Evolutionary conservation across 2,888 invertebrate genomes (phyloP).

Genomic region (Chloroclysta siterata): DNA sequence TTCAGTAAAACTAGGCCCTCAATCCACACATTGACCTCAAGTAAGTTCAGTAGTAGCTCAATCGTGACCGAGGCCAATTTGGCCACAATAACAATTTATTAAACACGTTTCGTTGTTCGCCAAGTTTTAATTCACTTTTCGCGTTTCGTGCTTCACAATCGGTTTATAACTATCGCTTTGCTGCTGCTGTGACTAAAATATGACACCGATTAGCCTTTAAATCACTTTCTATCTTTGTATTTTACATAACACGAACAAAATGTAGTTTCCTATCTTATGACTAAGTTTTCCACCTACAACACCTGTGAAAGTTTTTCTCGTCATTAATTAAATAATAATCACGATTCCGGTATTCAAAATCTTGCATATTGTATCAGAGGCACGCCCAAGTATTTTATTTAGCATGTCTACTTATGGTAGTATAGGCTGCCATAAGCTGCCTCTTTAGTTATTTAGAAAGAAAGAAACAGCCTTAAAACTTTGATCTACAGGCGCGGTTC

Average conservation of each 20-base stretch:
- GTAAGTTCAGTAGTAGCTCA: conserved; percentile 33
- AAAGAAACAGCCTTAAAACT: too few species aligned
- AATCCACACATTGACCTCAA: conserved; percentile 23
- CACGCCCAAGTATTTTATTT: too few species aligned
- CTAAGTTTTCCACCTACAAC: background rate
- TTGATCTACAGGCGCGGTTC: too few species aligned
- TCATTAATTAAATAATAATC: too few species aligned
- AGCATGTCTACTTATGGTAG: too few species aligned
- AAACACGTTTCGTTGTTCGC: conserved; percentile 39
- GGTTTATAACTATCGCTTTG: conserved; percentile 36
- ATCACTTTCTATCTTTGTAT: conserved; percentile 28
- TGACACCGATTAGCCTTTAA: conserved; percentile 27
- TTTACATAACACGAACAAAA: background rate
- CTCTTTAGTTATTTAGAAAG: too few species aligned
- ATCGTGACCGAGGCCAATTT: conserved; percentile 45
- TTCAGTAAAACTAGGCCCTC: background rate
- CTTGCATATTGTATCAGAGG: too few species aligned
- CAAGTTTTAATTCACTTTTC: conserved; percentile 53
- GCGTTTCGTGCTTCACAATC: conserved; percentile 44
- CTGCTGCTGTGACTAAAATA: conserved; percentile 23
- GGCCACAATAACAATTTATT: conserved; percentile 48
- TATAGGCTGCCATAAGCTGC: too few species aligned
- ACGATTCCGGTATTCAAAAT: too few species aligned
- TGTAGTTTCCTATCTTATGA: background rate
- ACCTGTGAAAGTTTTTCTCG: too few species aligned